Evolutionary conservation across 2,888 invertebrate species (phyloP), one percentile per base, ranked within the genome.

Genomic region (Hydrotaea cyrtoneurina): DNA sequence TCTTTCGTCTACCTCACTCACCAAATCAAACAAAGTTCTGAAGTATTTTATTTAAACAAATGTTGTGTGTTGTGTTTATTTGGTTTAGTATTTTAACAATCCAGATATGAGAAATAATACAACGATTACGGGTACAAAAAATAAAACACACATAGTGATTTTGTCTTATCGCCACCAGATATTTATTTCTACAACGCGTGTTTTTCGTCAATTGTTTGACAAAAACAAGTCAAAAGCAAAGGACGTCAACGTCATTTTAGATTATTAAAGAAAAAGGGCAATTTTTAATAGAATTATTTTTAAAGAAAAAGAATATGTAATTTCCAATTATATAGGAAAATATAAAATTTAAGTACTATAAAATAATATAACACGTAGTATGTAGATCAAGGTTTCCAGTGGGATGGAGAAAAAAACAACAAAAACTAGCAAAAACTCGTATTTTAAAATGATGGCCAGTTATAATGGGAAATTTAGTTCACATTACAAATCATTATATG

Each of bases 391-490:
- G 64, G 64, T 19, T 64, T 64, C 1, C 7, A n/a, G 17, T 19
- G 39, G 7, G 36, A 8, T 39, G 4, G 39, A 39, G 10, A 39
- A 39, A 2, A 4, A 31, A 4, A 2, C 2, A 31, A 31, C 31
- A 31, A 31, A 4, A 39, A 13, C 4, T 39, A 3, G 39, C 39
- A 10, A 39, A 39, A 10, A n/a, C n/a, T n/a, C n/a, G n/a, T n/a
- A n/a, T n/a, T n/a, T n/a, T n/a, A 39, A 39, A 39, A 39, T 8
- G 39, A 8, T 31, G 2, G 31, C 2, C 31, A 31, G 31, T 7
- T 31, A 17, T 64, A 64, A 64, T 64, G 39, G 39, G 17, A 64
- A 36, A 39, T 17, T 39, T 36, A 64, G 17, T 31, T 64, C 36
- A 36, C 11, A 64, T 39, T 64, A 39, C 64, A 3, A 64, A 64